A percentile compares a stretch with the other conserved stretches of the same genome.
Evolutionary conservation across 2,888 invertebrate genomes (phyloP).

Genomic region (Lycocerus yunnanus): DNA sequence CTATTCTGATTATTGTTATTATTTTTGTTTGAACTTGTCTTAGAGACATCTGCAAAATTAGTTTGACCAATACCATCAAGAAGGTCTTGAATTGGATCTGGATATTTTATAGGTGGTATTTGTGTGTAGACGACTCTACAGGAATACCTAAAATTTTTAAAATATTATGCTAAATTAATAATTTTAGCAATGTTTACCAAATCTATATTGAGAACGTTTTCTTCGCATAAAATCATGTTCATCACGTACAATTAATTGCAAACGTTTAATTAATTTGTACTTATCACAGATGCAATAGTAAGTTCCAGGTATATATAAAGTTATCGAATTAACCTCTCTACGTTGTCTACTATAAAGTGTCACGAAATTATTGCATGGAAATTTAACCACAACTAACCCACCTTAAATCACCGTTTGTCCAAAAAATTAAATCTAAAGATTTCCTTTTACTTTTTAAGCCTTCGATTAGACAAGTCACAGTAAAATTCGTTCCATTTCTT

Average conservation of each 20-base stretch:
- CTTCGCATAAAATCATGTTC: neutral
- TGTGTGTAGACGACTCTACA: neutral
- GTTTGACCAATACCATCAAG: too few species aligned
- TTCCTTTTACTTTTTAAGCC: neutral
- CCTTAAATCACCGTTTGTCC: neutral
- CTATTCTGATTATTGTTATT: neutral
- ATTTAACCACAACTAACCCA: neutral
- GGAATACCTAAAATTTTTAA: neutral
- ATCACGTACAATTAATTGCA: neutral
- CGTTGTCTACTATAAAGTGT: neutral
- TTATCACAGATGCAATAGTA: neutral
- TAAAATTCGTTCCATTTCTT: neutral
- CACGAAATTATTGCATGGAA: neutral
- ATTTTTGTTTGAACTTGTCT: neutral
- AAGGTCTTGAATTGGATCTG: neutral
- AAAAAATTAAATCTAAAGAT: neutral
- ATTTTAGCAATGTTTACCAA: neutral
- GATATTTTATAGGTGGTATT: neutral
- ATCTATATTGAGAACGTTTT: neutral
- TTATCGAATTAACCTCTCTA: neutral
- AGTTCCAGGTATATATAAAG: neutral
- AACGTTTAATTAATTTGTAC: neutral
- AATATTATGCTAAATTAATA: neutral
- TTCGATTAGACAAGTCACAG: neutral
- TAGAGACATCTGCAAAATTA: neutral